Evolutionary conservation across 2,888 invertebrate species (phyloP), one percentile per base, ranked within the genome.

Genomic region (Atrina japonica): DNA sequence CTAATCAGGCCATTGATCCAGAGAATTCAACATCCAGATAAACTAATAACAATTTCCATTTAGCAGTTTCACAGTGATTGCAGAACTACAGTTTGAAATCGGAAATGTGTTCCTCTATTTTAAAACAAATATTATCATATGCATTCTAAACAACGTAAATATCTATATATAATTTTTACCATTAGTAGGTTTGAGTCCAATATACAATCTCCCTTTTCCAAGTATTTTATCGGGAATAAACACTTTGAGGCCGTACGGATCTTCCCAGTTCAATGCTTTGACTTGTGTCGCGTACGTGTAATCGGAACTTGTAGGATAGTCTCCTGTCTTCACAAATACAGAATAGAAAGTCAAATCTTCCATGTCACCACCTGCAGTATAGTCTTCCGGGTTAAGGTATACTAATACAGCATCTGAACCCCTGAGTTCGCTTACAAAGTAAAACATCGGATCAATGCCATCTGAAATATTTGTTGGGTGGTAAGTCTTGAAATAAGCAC

Each of bases 351-450:
- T 23, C 9, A 43, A 27, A 11, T 60, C 35, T 25, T 61, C 49
- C 21, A 47, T 27, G 16, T 53, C 18, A 27, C 45, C 61, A 11
- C 65, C 67, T 70, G 66, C 73, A 5, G 66, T 71, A 3, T 55
- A 55, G 47, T 71, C 75, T 16, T 77, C 66, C 27, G 78, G 70
- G 30, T 74, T 68, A 41, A 76, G 68, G 29, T 75, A 73, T 16
- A 77, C 77, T 11, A 63, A 59, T 14, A 73, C 68, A n/a, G 67
- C 64, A 45, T 78, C 80, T 9, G 77, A 70, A 6, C 55, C 55
- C 30, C 76, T 76, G n/a, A 77, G 53, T 23, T 61, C 35, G 18
- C 29, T 61, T 11, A 49, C 29, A 43, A 61, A 61, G 23, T 61
- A 61, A 35, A 61, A 61, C 61, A 61, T 61, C n/a, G 61, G 61